A percentile compares a stretch with the other conserved stretches of the same genome.
Conservation (phyloP, 2,888 invertebrate species). For the Mechanitis messenoides region DNA sequence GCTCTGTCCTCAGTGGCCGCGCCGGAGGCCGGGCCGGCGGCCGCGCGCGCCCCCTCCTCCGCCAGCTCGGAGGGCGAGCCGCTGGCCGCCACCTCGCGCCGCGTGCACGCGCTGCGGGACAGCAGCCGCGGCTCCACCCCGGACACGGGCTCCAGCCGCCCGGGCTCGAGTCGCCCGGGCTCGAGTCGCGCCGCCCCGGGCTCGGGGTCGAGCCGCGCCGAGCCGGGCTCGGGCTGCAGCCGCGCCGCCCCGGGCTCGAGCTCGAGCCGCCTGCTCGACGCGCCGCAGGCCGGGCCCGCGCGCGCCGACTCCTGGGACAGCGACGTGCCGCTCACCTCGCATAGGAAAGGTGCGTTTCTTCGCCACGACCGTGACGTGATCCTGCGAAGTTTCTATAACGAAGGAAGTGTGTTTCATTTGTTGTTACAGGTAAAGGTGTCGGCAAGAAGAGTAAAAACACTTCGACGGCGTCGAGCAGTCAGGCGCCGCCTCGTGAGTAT, state of each 20-base stretch:
- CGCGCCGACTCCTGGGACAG: constrained; percentile 54
- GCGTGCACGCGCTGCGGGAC: constrained; percentile 40
- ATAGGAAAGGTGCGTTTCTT: constrained; percentile 44
- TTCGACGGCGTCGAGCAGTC: constrained; percentile 38
- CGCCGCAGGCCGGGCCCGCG: constrained; percentile 23
- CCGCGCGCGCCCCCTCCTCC: constrained; percentile 13
- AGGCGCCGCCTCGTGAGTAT: constrained; percentile 28
- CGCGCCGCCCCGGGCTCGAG: constrained; percentile 50
- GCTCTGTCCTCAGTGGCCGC: neutral
- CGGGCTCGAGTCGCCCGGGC: constrained; percentile 32
- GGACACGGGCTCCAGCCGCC: constrained; percentile 25
- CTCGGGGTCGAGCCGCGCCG: constrained; percentile 22
- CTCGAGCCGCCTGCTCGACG: constrained; percentile 47
- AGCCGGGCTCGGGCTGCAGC: constrained; percentile 40
- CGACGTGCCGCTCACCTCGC: constrained; percentile 55
- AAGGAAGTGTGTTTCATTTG: neutral
- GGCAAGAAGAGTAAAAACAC: constrained; percentile 65
- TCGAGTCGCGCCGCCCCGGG: constrained; percentile 43
- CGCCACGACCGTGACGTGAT: no score
- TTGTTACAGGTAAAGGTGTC: constrained; percentile 60
- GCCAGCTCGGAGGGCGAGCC: constrained; percentile 50
- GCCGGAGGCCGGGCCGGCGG: constrained; percentile 18
- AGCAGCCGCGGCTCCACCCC: constrained; percentile 33
- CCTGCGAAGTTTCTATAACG: no score
- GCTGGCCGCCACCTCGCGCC: constrained; percentile 47